Conservation (phyloP, 2,888 invertebrate species). For the Thyatira batis region DNA sequence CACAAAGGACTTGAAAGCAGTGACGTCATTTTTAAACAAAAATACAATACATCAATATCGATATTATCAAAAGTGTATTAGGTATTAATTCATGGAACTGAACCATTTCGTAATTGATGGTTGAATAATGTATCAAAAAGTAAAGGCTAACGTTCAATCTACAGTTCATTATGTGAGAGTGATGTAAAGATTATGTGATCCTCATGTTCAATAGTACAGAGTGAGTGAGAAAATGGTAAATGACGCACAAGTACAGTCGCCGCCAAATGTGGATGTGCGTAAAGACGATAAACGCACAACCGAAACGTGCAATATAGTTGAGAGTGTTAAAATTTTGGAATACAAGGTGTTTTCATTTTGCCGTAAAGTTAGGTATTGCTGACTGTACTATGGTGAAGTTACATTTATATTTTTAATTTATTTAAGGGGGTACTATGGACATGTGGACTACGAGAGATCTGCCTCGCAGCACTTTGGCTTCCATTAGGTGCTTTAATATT, state of each 20-base stretch:
- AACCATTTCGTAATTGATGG: constrained; percentile 15
- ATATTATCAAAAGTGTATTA: constrained; percentile 11
- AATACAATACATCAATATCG: constrained; percentile 9
- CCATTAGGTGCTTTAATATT: constrained; percentile 92
- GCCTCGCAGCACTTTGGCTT: constrained; percentile 91
- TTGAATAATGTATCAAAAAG: constrained; percentile 9
- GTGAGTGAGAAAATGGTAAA: constrained; percentile 73
- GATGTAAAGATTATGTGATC: constrained; percentile 54
- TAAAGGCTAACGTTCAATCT: constrained; percentile 13
- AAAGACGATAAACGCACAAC: constrained; percentile 57
- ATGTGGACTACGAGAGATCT: constrained; percentile 90
- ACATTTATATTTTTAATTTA: constrained; percentile 11
- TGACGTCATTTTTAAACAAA: constrained; percentile 20
- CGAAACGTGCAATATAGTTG: constrained; percentile 55
- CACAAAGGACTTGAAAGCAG: constrained; percentile 32
- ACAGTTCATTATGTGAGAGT: constrained; percentile 28
- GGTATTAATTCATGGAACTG: constrained; percentile 20
- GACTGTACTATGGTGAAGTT: no score
- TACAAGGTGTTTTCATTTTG: constrained; percentile 55
- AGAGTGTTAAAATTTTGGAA: constrained; percentile 61
- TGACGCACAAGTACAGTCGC: constrained; percentile 75
- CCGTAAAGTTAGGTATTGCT: no score
- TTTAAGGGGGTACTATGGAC: constrained; percentile 85
- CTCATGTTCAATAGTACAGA: constrained; percentile 49
- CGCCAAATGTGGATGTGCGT: constrained; percentile 64